These are phyloP conservation scores for Chaetodon trifascialis DNA, from an alignment of 2,113 vertebrate genomes.

Conservation along the genomic window DNA sequence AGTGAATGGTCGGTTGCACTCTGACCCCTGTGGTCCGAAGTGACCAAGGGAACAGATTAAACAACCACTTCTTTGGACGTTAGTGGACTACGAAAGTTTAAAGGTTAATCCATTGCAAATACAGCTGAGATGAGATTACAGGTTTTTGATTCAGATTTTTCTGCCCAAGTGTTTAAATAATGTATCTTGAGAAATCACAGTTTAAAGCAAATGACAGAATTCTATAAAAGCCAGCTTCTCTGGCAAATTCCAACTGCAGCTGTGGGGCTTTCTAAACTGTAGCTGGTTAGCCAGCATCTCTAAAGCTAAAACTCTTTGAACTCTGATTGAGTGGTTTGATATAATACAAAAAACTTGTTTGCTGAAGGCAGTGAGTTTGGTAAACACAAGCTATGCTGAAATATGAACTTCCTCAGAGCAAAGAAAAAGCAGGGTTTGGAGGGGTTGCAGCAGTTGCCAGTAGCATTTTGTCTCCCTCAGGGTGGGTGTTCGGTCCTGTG, in stretches of 20 bases:
- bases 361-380: too few relatives aligned
- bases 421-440: too few relatives aligned
- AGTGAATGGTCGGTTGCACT: conserved; percentile 10
- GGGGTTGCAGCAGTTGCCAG: too few relatives aligned
- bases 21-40: conserved; percentile 20
- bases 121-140: neutral
- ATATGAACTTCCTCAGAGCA: too few relatives aligned
- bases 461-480: too few relatives aligned
- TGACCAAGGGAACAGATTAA: conserved; percentile 10
- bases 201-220: neutral
- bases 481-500: too few relatives aligned
- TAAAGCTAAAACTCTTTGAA: neutral
- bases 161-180: neutral
- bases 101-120: conserved; percentile 16
- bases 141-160: neutral
- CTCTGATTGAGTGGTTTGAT: neutral
- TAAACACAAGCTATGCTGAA: too few relatives aligned
- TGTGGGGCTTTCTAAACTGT: neutral
- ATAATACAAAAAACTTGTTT: too few relatives aligned
- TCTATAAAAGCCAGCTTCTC: too few relatives aligned
- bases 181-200: neutral
- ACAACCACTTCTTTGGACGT: neutral
- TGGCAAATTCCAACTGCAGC: too few relatives aligned
- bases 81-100: neutral
- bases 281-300: too few relatives aligned